phyloP scores from a whole-genome alignment of 2,888 invertebrate genomes.

The Incurvaria masculella region DNA sequence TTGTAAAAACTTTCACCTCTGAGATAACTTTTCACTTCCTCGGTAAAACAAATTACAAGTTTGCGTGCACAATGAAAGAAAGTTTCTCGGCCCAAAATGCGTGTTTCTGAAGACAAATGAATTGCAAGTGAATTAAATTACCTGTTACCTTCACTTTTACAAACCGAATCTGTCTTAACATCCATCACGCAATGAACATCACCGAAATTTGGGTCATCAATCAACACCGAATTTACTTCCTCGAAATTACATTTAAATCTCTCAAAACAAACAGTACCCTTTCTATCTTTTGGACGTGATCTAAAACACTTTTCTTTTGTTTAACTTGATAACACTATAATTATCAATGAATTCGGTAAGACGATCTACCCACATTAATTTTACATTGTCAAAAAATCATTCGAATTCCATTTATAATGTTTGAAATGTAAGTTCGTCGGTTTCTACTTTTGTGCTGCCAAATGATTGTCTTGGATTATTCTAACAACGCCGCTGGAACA shows the following conservation, averaged over 20 bases:
- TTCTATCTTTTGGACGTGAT: background rate
- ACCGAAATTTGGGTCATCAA: background rate
- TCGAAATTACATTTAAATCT: background rate
- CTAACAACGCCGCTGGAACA: conserved; percentile 26
- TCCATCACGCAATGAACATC: too few species aligned
- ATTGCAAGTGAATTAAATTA: too few species aligned
- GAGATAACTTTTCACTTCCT: too few species aligned
- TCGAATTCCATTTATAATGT: conserved; percentile 38
- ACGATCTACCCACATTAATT: conserved; percentile 26
- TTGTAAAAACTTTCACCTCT: too few species aligned
- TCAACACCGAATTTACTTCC: background rate
- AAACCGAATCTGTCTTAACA: too few species aligned
- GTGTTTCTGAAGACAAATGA: too few species aligned
- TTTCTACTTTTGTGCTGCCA: conserved; percentile 14
- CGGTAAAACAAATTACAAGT: too few species aligned
- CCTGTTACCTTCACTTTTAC: background rate
- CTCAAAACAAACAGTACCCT: background rate
- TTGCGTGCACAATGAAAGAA: too few species aligned
- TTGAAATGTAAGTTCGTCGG: conserved; percentile 20
- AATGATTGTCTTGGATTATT: conserved; percentile 18
- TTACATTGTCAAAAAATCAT: conserved; percentile 50
- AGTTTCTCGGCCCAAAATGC: too few species aligned
- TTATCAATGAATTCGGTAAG: background rate
- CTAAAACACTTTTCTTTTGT: background rate
- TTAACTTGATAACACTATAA: background rate